Percentiles rank a stretch among this genome's conserved stretches.
Conservation (phyloP, 2,113 vertebrate species). For the Terrapene triunguis region DNA sequence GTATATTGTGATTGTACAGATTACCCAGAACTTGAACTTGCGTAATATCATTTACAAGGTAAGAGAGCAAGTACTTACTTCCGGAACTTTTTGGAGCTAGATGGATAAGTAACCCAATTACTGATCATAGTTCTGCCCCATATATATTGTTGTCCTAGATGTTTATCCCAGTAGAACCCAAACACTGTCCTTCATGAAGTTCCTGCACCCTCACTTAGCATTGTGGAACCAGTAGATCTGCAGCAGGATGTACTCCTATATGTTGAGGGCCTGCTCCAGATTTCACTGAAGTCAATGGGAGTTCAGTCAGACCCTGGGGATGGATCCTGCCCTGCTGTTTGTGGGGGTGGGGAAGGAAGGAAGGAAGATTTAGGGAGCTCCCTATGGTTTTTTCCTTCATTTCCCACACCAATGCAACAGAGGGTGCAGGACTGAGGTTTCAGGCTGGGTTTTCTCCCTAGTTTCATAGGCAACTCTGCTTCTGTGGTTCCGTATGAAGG, state of each 20-base stretch:
- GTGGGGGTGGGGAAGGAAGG: not conserved
- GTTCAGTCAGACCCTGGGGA: too few relatives aligned
- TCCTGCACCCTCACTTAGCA: not conserved
- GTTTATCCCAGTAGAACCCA: not conserved
- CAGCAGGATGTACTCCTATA: not conserved
- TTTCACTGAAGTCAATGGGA: not conserved
- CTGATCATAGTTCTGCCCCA: not conserved
- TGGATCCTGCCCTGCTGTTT: not conserved
- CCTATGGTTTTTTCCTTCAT: not conserved
- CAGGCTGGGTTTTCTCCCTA: not conserved
- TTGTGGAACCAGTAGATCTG: not conserved
- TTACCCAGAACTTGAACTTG: constrained; percentile 67
- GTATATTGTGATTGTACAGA: constrained; percentile 39
- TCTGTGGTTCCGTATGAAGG: not conserved
- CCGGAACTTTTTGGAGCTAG: not conserved
- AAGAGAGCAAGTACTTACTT: not conserved
- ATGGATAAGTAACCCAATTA: not conserved
- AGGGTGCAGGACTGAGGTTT: not conserved
- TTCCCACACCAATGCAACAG: not conserved
- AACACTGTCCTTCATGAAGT: fast-evolving
- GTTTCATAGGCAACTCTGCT: not conserved
- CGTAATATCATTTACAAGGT: constrained; percentile 76
- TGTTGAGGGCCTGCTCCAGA: not conserved
- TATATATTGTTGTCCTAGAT: not conserved
- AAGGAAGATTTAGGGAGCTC: not conserved